Evolutionary conservation across 2,888 invertebrate species (phyloP).

Genomic region (Didymodactylos carnosus): DNA sequence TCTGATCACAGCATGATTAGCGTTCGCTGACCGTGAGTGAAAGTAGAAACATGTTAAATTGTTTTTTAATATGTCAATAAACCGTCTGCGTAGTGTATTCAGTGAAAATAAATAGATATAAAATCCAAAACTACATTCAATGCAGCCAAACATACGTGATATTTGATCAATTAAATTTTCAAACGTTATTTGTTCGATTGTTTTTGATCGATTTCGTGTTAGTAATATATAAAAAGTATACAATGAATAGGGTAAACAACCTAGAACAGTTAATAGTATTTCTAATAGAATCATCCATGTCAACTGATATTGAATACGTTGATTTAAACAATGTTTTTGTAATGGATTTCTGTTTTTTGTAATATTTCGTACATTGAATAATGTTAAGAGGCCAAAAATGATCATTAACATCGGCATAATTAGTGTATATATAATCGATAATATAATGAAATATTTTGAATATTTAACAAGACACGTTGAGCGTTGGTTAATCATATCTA

Average conservation of each 20-base stretch:
- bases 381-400: neutral
- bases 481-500: too few species aligned
- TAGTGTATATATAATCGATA: neutral
- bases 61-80: neutral
- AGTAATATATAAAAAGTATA: neutral
- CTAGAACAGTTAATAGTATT: neutral
- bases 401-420: neutral
- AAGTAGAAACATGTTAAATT: neutral
- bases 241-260: neutral
- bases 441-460: too few species aligned
- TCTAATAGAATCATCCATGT: neutral
- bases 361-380: neutral
- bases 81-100: neutral
- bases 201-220: neutral
- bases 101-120: neutral
- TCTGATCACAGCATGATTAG: too few species aligned
- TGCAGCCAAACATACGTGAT: too few species aligned
- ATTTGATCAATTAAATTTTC: neutral
- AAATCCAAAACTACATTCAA: neutral
- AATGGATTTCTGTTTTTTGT: neutral
- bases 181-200: neutral
- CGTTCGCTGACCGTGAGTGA: neutral
- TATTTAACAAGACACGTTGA: too few species aligned
- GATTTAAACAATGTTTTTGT: neutral
- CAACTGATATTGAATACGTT: neutral